Conservation (phyloP, 1,140 invertebrate genomes). For the Polypedilum pembai region DNA sequence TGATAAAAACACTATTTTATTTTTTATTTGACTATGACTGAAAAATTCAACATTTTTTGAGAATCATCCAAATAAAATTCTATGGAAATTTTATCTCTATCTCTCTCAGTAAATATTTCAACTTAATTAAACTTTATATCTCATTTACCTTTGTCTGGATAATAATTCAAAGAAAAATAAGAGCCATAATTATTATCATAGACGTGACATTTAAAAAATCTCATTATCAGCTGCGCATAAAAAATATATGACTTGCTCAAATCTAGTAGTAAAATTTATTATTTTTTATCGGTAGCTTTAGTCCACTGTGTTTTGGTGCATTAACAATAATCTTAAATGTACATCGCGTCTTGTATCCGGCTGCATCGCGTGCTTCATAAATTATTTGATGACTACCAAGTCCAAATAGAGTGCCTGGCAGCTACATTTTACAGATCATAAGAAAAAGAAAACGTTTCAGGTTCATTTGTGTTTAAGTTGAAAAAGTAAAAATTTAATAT, state of each 20-base stretch:
- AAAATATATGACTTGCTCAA: neutral
- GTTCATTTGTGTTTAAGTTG: neutral
- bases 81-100: no score
- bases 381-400: conserved; percentile 43
- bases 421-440: conserved; percentile 35
- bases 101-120: no score
- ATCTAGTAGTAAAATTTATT: conserved; percentile 26
- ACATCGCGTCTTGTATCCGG: conserved; percentile 46
- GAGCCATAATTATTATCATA: no score
- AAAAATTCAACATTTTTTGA: no score
- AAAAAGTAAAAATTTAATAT: conserved; percentile 24
- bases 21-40: no score
- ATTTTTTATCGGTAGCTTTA: conserved; percentile 25
- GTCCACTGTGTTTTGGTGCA: neutral
- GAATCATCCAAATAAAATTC: no score
- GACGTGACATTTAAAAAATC: no score
- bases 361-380: conserved; percentile 45
- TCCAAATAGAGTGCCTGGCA: conserved; percentile 41
- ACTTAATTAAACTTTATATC: no score
- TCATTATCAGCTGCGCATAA: no score
- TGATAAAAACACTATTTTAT: no score
- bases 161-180: no score
- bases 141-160: no score
- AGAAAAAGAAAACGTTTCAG: conserved; percentile 31
- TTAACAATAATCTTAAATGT: conserved; percentile 30